Conservation (phyloP, 2,888 invertebrate genomes). For the Volucella bombylans region DNA sequence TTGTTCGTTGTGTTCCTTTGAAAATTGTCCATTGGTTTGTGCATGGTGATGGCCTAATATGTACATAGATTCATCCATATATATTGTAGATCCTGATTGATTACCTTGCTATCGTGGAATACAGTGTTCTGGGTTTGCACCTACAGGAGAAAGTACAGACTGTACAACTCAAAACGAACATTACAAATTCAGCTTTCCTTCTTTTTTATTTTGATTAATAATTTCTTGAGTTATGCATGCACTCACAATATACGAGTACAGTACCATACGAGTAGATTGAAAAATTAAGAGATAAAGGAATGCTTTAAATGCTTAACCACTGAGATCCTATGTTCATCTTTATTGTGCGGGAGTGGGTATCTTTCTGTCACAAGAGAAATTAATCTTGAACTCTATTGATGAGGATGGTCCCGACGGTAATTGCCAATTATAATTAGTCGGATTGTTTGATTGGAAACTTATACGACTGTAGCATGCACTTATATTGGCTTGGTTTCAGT, state of each 20-base stretch:
- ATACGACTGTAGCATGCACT: too few species aligned
- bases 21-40: conserved; percentile 16
- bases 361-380: too few species aligned
- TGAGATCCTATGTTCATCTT: too few species aligned
- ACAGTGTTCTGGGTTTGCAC: conserved; percentile 7
- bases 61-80: neutral
- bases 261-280: too few species aligned
- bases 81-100: conserved; percentile 47
- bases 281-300: too few species aligned
- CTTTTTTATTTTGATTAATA: conserved; percentile 34
- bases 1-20: conserved; percentile 57
- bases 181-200: neutral
- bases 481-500: too few species aligned
- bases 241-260: neutral
- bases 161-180: conserved; percentile 24
- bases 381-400: too few species aligned
- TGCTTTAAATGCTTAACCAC: too few species aligned
- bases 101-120: conserved; percentile 30
- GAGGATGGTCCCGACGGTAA: too few species aligned
- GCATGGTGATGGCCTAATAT: conserved; percentile 2
- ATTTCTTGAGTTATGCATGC: conserved; percentile 15
- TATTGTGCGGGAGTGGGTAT: too few species aligned
- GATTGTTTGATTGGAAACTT: too few species aligned
- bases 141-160: neutral
- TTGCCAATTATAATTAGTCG: too few species aligned